A percentile compares a stretch with the other conserved stretches of the same genome.
These are phyloP conservation scores for Sebastes iracundus DNA, from an alignment of 2,797 vertebrate species.

Conservation along the genomic window DNA sequence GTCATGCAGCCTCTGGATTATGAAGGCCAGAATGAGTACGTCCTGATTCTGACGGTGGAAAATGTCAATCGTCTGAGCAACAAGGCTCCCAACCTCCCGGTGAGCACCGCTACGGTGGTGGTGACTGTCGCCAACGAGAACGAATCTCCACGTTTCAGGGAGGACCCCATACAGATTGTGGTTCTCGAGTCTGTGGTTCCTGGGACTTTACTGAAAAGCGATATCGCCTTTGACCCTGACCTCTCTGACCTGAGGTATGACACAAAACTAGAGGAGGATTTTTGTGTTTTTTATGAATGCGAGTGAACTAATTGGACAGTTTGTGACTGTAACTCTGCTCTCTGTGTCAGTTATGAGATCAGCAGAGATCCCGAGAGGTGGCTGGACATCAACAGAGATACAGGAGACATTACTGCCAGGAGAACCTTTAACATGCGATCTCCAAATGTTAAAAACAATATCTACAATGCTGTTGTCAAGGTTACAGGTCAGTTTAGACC, in stretches of 20 bases:
- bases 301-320: neutral
- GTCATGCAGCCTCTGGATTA: conserved; percentile 89
- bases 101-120: conserved; percentile 81
- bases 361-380: conserved; percentile 89
- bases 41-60: conserved; percentile 82
- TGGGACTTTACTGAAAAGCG: conserved; percentile 83
- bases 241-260: conserved; percentile 86
- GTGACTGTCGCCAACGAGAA: conserved; percentile 89
- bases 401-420: conserved; percentile 84
- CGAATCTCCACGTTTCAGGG: conserved; percentile 88
- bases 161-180: conserved; percentile 85
- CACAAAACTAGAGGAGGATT: neutral
- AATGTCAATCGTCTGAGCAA: conserved; percentile 84
- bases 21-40: conserved; percentile 78
- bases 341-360: conserved; percentile 85
- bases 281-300: neutral
- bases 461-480: conserved; percentile 87
- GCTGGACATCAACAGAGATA: conserved; percentile 84
- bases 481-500: conserved; percentile 84
- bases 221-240: conserved; percentile 90
- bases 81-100: conserved; percentile 68
- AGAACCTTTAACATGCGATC: conserved; percentile 86
- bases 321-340: neutral
- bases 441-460: conserved; percentile 83
- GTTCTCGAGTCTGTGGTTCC: conserved; percentile 86